Conservation (phyloP, 2,888 invertebrate species). For the Drosophila flavopinicola region DNA sequence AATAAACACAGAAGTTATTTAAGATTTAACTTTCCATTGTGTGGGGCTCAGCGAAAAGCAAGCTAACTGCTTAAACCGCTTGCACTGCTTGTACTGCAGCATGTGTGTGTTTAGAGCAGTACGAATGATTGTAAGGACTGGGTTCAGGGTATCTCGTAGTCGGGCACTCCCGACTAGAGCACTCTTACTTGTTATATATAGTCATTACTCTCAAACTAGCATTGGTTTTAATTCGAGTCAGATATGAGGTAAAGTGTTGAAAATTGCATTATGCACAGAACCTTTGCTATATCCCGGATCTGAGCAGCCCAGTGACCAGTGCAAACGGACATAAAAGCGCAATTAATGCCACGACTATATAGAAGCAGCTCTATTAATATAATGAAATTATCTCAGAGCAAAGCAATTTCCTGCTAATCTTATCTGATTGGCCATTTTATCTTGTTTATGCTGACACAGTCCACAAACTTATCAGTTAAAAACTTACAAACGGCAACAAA, state of each 20-base stretch:
- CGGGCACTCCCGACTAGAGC: too few relatives aligned
- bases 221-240: too few relatives aligned
- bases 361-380: neutral
- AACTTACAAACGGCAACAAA: neutral
- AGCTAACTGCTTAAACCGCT: too few relatives aligned
- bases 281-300: conserved; percentile 36
- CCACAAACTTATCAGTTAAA: conserved; percentile 12
- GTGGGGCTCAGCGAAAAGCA: too few relatives aligned
- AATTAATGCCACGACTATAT: neutral
- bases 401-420: conserved; percentile 43
- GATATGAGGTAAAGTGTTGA: conserved; percentile 10
- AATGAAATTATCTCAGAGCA: neutral
- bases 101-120: too few relatives aligned
- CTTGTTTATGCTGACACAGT: conserved; percentile 5
- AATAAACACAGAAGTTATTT: too few relatives aligned
- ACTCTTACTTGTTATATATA: too few relatives aligned
- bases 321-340: neutral
- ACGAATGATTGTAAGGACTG: too few relatives aligned
- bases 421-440: conserved; percentile 38
- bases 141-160: too few relatives aligned
- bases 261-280: conserved; percentile 28
- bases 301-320: neutral
- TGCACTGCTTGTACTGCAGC: too few relatives aligned
- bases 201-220: too few relatives aligned
- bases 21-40: too few relatives aligned